phyloP scores from a whole-genome alignment of 1,140 invertebrate species.

The Hylaeus volcanicus region DNA sequence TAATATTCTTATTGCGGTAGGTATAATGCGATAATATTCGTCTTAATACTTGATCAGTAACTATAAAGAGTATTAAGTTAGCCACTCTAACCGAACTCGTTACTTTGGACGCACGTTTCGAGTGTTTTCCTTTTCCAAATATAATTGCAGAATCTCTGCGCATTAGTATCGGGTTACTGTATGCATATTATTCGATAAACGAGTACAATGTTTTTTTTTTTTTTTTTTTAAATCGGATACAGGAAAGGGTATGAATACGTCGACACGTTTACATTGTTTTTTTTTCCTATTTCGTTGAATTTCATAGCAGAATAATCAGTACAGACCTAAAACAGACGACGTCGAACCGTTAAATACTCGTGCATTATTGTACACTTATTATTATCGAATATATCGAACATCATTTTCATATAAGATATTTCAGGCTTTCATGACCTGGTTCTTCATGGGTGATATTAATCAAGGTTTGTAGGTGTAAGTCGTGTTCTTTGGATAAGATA shows the following conservation, averaged over 20 bases:
- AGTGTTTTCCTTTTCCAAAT: conserved; percentile 31
- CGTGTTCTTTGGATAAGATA: too few relatives aligned
- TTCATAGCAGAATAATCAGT: conserved; percentile 40
- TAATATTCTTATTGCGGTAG: conserved; percentile 77
- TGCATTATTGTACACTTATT: conserved; percentile 45
- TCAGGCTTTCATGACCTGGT: too few relatives aligned
- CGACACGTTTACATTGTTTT: conserved; percentile 39
- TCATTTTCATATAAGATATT: conserved; percentile 58
- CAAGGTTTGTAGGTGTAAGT: too few relatives aligned
- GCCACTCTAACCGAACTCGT: conserved; percentile 55
- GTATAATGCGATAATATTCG: conserved; percentile 61
- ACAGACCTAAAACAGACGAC: conserved; percentile 36
- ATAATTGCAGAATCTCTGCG: conserved; percentile 47
- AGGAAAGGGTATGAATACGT: conserved; percentile 53
- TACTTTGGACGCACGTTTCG: background rate
- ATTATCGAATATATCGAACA: conserved; percentile 76
- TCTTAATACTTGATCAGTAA: conserved; percentile 55
- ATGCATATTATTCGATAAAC: conserved; percentile 45
- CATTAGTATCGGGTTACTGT: conserved; percentile 32
- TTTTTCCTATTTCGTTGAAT: conserved; percentile 42
- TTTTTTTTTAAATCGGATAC: too few relatives aligned
- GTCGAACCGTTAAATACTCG: conserved; percentile 55
- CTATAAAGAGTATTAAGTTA: conserved; percentile 66
- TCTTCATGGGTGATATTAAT: too few relatives aligned
- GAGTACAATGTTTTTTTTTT: conserved; percentile 39